Conservation (phyloP, 2,797 vertebrate species). For the Octomys mimax region DNA sequence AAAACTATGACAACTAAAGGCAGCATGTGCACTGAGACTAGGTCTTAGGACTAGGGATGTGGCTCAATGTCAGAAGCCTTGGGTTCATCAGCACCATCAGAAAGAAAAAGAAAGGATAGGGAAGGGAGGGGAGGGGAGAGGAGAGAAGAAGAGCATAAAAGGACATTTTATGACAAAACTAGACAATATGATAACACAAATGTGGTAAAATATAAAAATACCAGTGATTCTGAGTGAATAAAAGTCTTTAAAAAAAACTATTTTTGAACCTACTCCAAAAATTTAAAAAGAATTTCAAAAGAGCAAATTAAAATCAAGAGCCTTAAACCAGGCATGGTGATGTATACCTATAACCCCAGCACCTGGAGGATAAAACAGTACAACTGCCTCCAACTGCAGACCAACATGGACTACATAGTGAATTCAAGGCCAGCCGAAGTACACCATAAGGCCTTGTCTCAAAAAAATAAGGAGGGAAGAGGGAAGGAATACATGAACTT, state of each 20-base stretch:
- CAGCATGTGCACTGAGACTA: background rate
- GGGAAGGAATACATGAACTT: background rate
- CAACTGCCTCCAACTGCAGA: no score
- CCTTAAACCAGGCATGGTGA: background rate
- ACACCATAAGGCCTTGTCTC: background rate
- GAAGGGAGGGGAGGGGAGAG: background rate
- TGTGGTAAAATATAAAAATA: background rate
- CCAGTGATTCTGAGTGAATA: background rate
- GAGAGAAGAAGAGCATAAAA: background rate
- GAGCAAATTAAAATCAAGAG: conserved; percentile 8
- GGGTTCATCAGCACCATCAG: background rate
- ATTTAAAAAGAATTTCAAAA: conserved; percentile 45
- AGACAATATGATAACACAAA: background rate
- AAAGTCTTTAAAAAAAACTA: background rate
- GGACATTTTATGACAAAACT: background rate
- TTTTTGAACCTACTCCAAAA: conserved; percentile 14
- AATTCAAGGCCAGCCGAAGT: background rate
- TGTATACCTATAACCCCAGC: background rate
- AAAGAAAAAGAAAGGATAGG: background rate
- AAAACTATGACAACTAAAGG: conserved; percentile 39
- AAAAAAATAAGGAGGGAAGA: background rate
- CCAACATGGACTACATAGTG: no score
- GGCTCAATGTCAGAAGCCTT: background rate
- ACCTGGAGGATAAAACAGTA: no score
- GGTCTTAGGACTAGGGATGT: background rate